phyloP scores from a whole-genome alignment of 1,140 invertebrate species.

The Magallana gigas region DNA sequence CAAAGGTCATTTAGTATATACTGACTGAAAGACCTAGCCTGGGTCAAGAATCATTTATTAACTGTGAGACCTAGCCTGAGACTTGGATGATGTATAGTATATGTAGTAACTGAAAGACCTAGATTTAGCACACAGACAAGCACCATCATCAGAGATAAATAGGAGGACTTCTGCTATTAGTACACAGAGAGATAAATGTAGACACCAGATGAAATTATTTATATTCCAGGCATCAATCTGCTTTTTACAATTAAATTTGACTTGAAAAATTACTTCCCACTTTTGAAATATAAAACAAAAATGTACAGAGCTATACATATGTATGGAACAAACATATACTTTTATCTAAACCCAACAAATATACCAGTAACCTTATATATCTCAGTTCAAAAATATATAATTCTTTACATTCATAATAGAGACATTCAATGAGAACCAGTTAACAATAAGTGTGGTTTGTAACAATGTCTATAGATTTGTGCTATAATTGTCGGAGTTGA shows the following conservation, averaged over 20 bases:
- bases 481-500: slow-evolving; percentile 67
- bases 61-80: no score
- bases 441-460: background rate
- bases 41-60: no score
- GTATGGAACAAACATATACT: background rate
- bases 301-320: background rate
- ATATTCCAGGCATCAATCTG: no score
- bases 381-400: background rate
- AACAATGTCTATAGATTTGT: slow-evolving; percentile 61
- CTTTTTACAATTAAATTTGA: no score
- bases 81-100: no score
- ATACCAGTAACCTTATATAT: slow-evolving; percentile 6
- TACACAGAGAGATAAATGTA: no score
- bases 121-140: background rate
- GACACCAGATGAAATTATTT: no score
- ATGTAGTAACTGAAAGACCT: background rate
- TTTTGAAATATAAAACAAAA: no score
- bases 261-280: no score
- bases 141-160: background rate
- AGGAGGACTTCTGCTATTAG: no score
- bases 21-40: no score
- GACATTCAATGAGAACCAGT: background rate
- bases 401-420: background rate
- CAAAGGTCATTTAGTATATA: no score
- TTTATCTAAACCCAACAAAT: background rate